Percentiles rank a stretch among this genome's conserved stretches.
phyloP scores from a whole-genome alignment of 2,113 vertebrate genomes.

The Hypomesus transpacificus region DNA sequence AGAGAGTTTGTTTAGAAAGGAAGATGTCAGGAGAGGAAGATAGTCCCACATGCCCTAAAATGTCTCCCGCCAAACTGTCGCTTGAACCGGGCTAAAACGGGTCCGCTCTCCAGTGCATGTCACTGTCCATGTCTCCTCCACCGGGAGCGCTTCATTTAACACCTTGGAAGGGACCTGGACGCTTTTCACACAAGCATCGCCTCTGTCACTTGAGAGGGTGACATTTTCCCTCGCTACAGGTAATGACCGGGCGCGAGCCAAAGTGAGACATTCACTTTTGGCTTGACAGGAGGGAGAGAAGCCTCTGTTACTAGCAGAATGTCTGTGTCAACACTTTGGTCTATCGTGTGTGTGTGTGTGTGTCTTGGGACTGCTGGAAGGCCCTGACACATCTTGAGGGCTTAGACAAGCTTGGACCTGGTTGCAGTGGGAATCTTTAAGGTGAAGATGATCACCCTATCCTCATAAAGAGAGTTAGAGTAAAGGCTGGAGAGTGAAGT shows the following conservation, averaged over 20 bases:
- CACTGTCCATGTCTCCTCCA: conserved; percentile 15
- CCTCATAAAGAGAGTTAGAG: not conserved
- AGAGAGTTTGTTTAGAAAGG: not conserved
- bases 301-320: not conserved
- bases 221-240: conserved; percentile 18
- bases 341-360: too few relatives aligned
- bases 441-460: not conserved
- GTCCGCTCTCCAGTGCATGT: conserved; percentile 19
- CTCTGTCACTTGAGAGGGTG: conserved; percentile 13
- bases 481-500: not conserved
- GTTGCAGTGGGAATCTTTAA: not conserved
- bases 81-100: conserved; percentile 49
- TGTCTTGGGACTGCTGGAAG: too few relatives aligned
- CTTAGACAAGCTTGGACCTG: not conserved
- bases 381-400: not conserved
- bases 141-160: conserved; percentile 42
- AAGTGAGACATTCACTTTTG: not conserved
- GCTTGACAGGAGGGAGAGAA: not conserved
- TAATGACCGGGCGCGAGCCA: not conserved
- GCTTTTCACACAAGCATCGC: conserved; percentile 16
- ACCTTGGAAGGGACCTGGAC: conserved; percentile 26
- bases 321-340: not conserved
- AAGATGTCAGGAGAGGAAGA: not conserved
- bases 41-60: conserved; percentile 28
- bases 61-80: conserved; percentile 40